Conservation (phyloP, 2,888 invertebrate species). For the Steinernema scapterisci region DNA sequence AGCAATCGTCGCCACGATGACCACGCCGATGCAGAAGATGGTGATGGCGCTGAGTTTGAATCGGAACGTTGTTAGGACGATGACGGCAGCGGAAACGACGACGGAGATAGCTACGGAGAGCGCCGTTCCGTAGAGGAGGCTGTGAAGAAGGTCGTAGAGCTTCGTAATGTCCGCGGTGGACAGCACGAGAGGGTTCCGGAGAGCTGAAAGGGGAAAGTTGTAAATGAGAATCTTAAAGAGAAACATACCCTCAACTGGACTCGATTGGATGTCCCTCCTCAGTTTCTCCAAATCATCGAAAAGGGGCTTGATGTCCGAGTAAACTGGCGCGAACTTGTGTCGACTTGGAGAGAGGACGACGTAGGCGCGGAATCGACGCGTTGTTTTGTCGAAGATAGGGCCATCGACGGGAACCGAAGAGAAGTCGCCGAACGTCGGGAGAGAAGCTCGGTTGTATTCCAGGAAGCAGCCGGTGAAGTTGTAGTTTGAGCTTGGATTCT, state of each 20-base stretch:
- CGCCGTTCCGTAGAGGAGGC: conserved; percentile 82
- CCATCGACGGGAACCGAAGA: conserved; percentile 34
- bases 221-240: too few species aligned
- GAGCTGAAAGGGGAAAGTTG: conserved; percentile 2
- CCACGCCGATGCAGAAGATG: conserved; percentile 69
- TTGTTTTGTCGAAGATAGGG: conserved; percentile 35
- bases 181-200: not conserved
- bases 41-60: conserved; percentile 78
- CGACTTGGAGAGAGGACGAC: conserved; percentile 31
- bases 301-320: conserved; percentile 22
- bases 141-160: conserved; percentile 86
- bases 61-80: conserved; percentile 81
- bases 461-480: not conserved
- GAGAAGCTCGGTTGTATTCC: not conserved
- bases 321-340: conserved; percentile 30
- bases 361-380: conserved; percentile 33
- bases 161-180: conserved; percentile 68
- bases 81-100: conserved; percentile 79
- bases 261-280: not conserved
- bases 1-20: conserved; percentile 80
- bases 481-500: not conserved
- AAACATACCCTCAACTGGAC: not conserved
- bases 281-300: conserved; percentile 16
- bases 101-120: conserved; percentile 82
- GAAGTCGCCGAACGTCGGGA: conserved; percentile 31